phyloP scores from a whole-genome alignment of 2,113 vertebrate genomes.

The Nymphicus hollandicus region DNA sequence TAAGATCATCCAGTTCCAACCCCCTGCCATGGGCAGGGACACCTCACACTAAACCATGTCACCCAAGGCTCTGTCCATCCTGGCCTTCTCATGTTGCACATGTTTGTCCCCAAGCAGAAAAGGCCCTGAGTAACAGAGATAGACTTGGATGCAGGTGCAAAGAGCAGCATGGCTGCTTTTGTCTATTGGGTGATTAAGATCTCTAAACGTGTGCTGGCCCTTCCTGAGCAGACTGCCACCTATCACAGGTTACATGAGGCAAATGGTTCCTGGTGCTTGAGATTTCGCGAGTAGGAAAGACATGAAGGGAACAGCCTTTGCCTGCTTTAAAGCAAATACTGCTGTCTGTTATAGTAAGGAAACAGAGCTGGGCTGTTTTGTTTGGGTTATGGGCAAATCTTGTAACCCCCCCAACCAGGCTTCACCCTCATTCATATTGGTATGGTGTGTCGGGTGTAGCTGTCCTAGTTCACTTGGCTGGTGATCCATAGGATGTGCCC shows the following conservation, averaged over 20 bases:
- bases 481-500: background rate
- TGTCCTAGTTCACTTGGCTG: background rate
- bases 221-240: constrained; percentile 16
- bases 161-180: constrained; percentile 1
- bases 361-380: background rate
- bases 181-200: constrained; percentile 12
- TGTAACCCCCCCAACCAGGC: background rate
- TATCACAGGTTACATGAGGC: background rate
- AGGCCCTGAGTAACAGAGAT: background rate
- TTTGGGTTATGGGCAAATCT: background rate
- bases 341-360: background rate
- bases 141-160: background rate
- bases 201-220: background rate
- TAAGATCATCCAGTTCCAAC: too few relatives aligned
- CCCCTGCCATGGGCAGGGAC: background rate
- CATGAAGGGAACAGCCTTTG: background rate
- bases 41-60: background rate
- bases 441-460: accelerated
- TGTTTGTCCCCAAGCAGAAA: background rate
- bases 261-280: background rate
- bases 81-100: background rate
- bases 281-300: constrained; percentile 38
- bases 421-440: background rate
- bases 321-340: background rate
- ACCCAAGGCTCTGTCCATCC: background rate